A percentile compares a stretch with the other conserved stretches of the same genome.
These are phyloP conservation scores for Turritopsis dohrnii DNA, from an alignment of 30 jellyfish, hydroid and myxozoan genomes.

Conservation along the genomic window DNA sequence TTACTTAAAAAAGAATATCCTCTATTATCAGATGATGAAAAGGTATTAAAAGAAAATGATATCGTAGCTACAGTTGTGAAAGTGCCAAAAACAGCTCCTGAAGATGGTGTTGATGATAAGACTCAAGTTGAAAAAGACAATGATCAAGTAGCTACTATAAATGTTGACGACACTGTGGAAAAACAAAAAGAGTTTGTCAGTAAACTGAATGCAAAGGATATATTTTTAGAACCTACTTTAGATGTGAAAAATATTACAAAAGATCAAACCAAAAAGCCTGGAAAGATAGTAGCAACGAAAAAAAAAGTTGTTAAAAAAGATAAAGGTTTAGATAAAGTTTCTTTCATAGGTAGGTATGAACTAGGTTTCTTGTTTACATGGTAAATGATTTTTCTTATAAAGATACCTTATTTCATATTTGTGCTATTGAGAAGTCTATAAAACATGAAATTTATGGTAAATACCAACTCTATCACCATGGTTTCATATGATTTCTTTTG, in stretches of 20 bases:
- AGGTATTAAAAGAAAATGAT: neutral
- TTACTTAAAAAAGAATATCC: neutral
- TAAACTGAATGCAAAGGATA: slow-evolving; percentile 10
- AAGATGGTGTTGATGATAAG: neutral
- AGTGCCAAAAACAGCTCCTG: neutral
- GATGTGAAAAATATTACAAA: neutral
- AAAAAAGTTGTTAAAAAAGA: slow-evolving; percentile 11
- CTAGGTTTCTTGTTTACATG: neutral
- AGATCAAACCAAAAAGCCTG: neutral
- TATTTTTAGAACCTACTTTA: slow-evolving; percentile 28
- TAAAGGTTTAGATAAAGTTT: slow-evolving; percentile 4
- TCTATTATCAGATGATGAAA: neutral
- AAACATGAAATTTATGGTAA: too few species aligned
- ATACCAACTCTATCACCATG: too few species aligned
- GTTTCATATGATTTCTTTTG: too few species aligned
- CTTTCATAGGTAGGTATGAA: slow-evolving; percentile 30
- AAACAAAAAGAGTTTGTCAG: slow-evolving; percentile 17
- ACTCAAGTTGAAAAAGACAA: neutral
- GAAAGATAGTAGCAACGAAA: slow-evolving; percentile 3
- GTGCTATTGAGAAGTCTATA: neutral
- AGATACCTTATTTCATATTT: neutral
- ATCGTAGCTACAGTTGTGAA: neutral
- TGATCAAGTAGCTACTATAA: slow-evolving; percentile 23
- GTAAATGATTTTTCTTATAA: neutral
- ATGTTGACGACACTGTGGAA: slow-evolving; percentile 22